Base-by-base conservation (phyloP, 2,113 vertebrate species). In the Ctenomys sociabilis region DNA sequence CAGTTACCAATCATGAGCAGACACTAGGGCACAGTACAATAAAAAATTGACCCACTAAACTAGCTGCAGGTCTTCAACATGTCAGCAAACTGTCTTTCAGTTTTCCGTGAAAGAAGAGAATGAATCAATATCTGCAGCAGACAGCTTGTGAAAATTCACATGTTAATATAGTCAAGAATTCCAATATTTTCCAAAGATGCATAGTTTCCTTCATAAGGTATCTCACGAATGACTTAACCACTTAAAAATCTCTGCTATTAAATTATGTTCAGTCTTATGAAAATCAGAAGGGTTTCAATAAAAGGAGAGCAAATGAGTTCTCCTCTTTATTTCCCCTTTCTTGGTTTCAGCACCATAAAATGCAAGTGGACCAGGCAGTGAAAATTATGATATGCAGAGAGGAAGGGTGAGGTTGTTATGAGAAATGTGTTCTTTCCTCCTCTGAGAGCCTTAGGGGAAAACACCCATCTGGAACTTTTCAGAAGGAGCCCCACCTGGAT, bases 161-260 rank as follows among this genome's bases (percentile, higher is more conserved):
- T 91, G 63, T 13, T n/a, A 57, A n/a, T 57, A 40, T 95, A 91
- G 30, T 95, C 81, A 93, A 52, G 66, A 93, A 91, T 35, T 96
- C 59, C 49, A 77, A 35, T 92, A 87, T 26, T 80, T 97, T 91
- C 78, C 70, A 83, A 96, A 89, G 73, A 90, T 72, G 52, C 85
- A 63, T 85, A 13, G 24, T 92, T 96, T 94, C 61, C 82, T 95
- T 92, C 45, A 90, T 83, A 95, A 88, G 22, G 4, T 81, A 52
- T 90, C 68, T 85, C 52, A 90, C 90, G 30, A 57, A 10, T 82
- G 63, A 89, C 32, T 91, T 95, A 90, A 92, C 8, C 35, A 85
- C 81, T 92, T 94, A 40, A 81, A 95, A 89, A 89, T 6, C 1
- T 93, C 86, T 92, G 16, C 45, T 59, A 88, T 96, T 57, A 82